Evolutionary conservation across 2,888 invertebrate species (phyloP), one percentile per base, ranked within the genome.

Genomic region (Agapostemon virescens): DNA sequence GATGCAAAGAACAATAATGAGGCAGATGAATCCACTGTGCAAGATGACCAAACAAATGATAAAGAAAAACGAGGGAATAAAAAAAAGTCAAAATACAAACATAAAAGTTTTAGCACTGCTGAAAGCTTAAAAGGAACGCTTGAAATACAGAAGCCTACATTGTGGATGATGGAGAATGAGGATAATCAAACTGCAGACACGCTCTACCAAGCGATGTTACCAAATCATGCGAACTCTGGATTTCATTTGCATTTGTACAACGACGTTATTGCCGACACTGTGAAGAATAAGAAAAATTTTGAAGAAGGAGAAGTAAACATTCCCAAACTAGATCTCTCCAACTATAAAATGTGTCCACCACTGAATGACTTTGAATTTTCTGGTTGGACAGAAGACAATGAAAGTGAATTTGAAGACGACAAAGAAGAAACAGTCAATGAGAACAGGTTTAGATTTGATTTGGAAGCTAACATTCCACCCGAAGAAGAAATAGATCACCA

Each of bases 341-440:
- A 77, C 0, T 92, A 93, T 71, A 92, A 93, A 42, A 93, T 96
- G 36, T 96, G 95, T 89, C 93, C 94, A 74, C 94, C 95, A 0
- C 95, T 96, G 87, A 91, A 94, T 11, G 94, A 94, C 0, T 96
- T 95, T 88, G 94, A 94, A 38, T 95, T 95, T 70, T 93, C 92
- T 71, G 93, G 94, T 79, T 95, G 95, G 95, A 94, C 94, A 38
- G 93, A 94, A 0, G 93, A 94, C 38, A 93, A 93, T 52, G 94
- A 94, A 61, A 11, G 17, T 3, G 74, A 94, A 15, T 0, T 42
- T 23, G 30, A 71, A 20, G 7, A 36, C 78, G 23, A 30, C 7
- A 33, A 68, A 17, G 30, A n/a, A 13, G 71, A 81, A 33, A 63
- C 74, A 30, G 30, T 33, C 11, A 40, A 70, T 11, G 83, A 84